Percentiles rank a stretch among this genome's conserved stretches.
Evolutionary conservation across 2,888 invertebrate genomes (phyloP).

Genomic region (Platycheirus rosarum): DNA sequence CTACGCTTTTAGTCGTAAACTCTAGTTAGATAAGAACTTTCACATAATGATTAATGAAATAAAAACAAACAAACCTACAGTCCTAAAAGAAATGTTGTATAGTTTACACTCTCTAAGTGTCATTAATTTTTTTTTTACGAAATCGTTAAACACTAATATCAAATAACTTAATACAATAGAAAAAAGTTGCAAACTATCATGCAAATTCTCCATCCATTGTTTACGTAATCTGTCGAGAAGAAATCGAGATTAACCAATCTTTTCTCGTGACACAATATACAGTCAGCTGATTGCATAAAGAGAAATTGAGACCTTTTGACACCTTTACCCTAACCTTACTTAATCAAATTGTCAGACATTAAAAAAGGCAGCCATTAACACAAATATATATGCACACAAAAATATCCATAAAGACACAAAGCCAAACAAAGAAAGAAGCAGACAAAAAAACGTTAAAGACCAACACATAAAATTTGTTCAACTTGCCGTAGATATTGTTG

Average conservation of each 20-base stretch:
- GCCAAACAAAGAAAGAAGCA: constrained; percentile 31
- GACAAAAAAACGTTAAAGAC: constrained; percentile 7
- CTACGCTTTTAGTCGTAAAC: too few relatives aligned
- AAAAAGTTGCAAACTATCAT: constrained; percentile 34
- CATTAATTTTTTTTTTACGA: too few relatives aligned
- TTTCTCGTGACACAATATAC: constrained; percentile 25
- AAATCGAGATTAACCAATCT: constrained; percentile 66
- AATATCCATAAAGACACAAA: constrained; percentile 17
- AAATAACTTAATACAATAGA: too few relatives aligned
- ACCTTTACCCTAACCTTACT: constrained; percentile 66
- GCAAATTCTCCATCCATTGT: constrained; percentile 12
- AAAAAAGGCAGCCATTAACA: constrained; percentile 25
- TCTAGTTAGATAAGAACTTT: too few relatives aligned
- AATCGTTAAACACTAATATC: too few relatives aligned
- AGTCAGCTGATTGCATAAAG: constrained; percentile 57
- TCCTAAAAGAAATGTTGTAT: too few relatives aligned
- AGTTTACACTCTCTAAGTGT: too few relatives aligned
- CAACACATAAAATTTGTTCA: constrained; percentile 37
- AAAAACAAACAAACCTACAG: too few relatives aligned
- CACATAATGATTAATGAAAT: too few relatives aligned
- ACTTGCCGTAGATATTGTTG: constrained; percentile 14
- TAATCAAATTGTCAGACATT: constrained; percentile 53
- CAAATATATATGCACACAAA: constrained; percentile 20
- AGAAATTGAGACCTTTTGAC: constrained; percentile 67
- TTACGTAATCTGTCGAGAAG: constrained; percentile 59